These are phyloP conservation scores for Orchesellides sinensis DNA, from an alignment of 2,888 invertebrate species.

Conservation along the genomic window DNA sequence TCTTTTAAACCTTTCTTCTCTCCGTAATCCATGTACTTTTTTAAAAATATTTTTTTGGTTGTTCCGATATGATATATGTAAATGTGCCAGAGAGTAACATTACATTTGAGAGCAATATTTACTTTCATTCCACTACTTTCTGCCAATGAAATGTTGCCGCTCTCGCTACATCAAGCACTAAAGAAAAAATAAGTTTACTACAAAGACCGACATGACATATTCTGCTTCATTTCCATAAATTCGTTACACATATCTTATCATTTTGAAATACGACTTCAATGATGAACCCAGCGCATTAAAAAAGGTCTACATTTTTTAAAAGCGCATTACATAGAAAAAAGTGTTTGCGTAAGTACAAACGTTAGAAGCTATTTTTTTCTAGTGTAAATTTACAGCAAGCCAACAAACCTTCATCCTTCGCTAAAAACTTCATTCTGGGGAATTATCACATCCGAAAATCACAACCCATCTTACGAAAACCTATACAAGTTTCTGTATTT, in stretches of 20 bases:
- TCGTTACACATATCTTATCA: conserved; percentile 66
- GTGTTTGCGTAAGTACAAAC: not conserved
- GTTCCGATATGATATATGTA: conserved; percentile 64
- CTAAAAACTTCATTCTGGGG: conserved; percentile 37
- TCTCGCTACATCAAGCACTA: conserved; percentile 27
- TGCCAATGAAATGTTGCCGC: conserved; percentile 59
- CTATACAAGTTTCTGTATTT: not conserved
- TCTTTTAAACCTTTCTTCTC: conserved; percentile 46
- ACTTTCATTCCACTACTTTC: conserved; percentile 47
- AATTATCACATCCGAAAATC: conserved; percentile 59
- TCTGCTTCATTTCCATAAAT: conserved; percentile 62
- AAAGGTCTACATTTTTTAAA: conserved; percentile 31
- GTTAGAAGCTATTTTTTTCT: not conserved
- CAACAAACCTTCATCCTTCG: conserved; percentile 63
- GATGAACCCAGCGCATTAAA: conserved; percentile 53
- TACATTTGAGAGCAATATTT: conserved; percentile 63
- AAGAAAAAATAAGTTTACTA: conserved; percentile 41
- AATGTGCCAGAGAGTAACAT: conserved; percentile 65
- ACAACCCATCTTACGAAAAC: conserved; percentile 27
- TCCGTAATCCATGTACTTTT: not conserved
- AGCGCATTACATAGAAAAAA: too few species aligned
- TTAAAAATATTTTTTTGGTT: conserved; percentile 27
- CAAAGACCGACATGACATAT: conserved; percentile 64
- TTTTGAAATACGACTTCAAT: conserved; percentile 58
- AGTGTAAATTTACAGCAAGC: conserved; percentile 36